phyloP scores from a whole-genome alignment of 2,113 vertebrate species.

The Rutilus rutilus region DNA sequence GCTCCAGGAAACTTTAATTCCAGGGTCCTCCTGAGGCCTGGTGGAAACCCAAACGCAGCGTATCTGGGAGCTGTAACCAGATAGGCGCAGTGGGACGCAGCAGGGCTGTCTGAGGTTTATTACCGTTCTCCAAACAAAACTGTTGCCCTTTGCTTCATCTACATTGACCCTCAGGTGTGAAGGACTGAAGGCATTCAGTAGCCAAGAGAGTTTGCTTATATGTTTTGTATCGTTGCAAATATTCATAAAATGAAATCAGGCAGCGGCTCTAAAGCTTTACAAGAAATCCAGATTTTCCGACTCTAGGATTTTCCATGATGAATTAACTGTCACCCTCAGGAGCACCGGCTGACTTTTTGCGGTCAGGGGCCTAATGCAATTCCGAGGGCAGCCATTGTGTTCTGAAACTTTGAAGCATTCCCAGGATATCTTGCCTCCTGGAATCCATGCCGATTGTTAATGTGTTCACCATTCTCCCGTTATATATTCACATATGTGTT shows the following conservation, averaged over 20 bases:
- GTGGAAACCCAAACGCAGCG: conserved; percentile 50
- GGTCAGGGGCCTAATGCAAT: not conserved
- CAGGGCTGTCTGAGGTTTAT: conserved; percentile 28
- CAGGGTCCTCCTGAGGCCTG: conserved; percentile 48
- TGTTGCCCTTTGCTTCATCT: conserved; percentile 38
- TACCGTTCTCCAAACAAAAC: conserved; percentile 25
- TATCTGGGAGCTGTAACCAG: conserved; percentile 37
- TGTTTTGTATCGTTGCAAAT: not conserved
- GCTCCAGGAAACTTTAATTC: conserved; percentile 61
- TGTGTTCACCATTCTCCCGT: conserved; percentile 61
- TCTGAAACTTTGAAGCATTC: conserved; percentile 25
- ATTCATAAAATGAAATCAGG: not conserved
- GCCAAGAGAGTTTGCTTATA: conserved; percentile 12
- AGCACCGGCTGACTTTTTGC: conserved; percentile 18
- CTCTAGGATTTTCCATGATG: conserved; percentile 31
- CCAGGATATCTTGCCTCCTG: conserved; percentile 22
- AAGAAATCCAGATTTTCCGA: not conserved
- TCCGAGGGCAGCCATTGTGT: conserved; percentile 23
- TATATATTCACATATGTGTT: conserved; percentile 46
- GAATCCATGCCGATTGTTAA: conserved; percentile 56
- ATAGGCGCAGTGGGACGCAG: conserved; percentile 34
- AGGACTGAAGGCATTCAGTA: conserved; percentile 24
- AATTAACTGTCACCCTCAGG: conserved; percentile 12
- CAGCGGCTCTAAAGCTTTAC: not conserved
- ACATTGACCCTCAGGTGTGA: conserved; percentile 43